Evolutionary conservation across 2,797 vertebrate species (phyloP).

Genomic region (Malurus splendens): DNA sequence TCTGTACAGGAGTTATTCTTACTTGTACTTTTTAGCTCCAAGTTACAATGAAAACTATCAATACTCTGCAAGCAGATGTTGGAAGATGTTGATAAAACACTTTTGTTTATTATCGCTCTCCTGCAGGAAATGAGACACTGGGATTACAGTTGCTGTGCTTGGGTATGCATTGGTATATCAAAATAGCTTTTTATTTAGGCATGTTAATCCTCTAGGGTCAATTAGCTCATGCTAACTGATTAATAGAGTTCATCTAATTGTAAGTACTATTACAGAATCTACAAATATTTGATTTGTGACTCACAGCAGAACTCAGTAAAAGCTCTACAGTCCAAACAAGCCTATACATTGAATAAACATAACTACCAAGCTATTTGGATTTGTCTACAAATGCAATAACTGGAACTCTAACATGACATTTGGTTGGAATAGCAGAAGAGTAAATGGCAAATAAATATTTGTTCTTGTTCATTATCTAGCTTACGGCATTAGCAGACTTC

Average conservation of each 20-base stretch:
- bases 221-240: background rate
- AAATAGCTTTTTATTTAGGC: slow-evolving; percentile 17
- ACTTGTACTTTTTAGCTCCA: background rate
- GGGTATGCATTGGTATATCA: background rate
- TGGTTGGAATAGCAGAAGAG: slow-evolving; percentile 14
- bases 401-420: slow-evolving; percentile 12
- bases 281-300: slow-evolving; percentile 36
- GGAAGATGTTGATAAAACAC: background rate
- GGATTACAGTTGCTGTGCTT: background rate
- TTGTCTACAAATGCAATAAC: slow-evolving; percentile 20
- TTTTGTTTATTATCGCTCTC: background rate
- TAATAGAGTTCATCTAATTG: slow-evolving; percentile 9
- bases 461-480: background rate
- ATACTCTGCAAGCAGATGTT: background rate
- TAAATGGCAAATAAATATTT: slow-evolving; percentile 48
- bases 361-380: slow-evolving; percentile 29
- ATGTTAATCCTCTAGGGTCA: slow-evolving; percentile 7
- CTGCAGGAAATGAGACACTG: background rate
- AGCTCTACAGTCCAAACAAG: slow-evolving; percentile 26
- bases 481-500: background rate
- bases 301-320: slow-evolving; percentile 24
- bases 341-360: slow-evolving; percentile 37
- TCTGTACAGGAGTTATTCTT: background rate
- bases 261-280: background rate
- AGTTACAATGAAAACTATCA: background rate